These are phyloP conservation scores for Oreotrochilus melanogaster DNA, from an alignment of 2,113 vertebrate species.

Conservation along the genomic window DNA sequence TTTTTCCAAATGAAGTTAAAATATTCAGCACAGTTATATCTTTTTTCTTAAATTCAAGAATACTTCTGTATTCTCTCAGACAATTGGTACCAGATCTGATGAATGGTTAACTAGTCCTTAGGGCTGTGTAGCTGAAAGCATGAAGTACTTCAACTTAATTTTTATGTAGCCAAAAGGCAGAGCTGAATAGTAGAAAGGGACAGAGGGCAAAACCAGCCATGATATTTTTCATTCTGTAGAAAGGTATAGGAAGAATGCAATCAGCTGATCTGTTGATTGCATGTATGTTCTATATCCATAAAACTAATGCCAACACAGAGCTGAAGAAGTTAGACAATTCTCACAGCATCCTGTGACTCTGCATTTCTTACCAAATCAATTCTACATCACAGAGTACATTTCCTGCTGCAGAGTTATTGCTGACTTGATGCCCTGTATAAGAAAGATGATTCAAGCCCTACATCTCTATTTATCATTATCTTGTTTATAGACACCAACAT, in stretches of 20 bases:
- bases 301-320: not conserved
- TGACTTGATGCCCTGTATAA: not conserved
- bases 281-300: not conserved
- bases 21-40: not conserved
- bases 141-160: not conserved
- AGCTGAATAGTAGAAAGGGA: not conserved
- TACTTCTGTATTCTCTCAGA: not conserved
- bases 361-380: not conserved
- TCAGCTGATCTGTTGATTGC: not conserved
- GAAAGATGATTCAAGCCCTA: not conserved
- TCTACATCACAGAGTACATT: not conserved
- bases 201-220: not conserved
- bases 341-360: not conserved
- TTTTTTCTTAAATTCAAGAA: not conserved
- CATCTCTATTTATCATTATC: not conserved
- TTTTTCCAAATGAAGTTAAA: not conserved
- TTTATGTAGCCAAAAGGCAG: fast-evolving
- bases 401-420: not conserved
- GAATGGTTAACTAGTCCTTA: not conserved
- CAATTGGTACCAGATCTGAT: not conserved
- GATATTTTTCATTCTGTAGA: not conserved
- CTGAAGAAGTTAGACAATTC: not conserved
- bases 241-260: not conserved
- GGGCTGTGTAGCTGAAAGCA: not conserved
- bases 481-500: not conserved